phyloP scores from a whole-genome alignment of 2,888 invertebrate species.

The Hololepta plana region DNA sequence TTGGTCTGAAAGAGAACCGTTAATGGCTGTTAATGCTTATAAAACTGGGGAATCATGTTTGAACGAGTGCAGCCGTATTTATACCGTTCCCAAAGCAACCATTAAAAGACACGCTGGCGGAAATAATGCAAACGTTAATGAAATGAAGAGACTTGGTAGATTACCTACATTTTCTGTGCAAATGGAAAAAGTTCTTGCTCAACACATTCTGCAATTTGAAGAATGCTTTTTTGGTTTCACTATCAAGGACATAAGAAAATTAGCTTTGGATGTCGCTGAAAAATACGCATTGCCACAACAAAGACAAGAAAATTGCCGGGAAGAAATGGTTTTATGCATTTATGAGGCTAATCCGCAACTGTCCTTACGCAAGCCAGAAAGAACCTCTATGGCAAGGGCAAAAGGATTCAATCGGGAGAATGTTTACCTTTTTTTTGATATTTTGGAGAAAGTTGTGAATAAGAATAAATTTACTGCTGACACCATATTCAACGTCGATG shows the following conservation, averaged over 20 bases:
- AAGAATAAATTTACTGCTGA: slow-evolving; percentile 7
- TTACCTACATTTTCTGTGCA: slow-evolving; percentile 5
- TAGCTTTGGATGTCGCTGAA: slow-evolving; percentile 11
- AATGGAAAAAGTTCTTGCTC: slow-evolving; percentile 6
- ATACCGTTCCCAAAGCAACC: slow-evolving; percentile 7
- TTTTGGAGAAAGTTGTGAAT: slow-evolving; percentile 8
- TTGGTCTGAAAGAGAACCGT: slow-evolving; percentile 9
- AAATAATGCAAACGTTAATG: slow-evolving; percentile 3
- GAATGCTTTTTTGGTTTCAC: slow-evolving; percentile 10
- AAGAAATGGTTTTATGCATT: slow-evolving; percentile 11
- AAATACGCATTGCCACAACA: slow-evolving; percentile 9
- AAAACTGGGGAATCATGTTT: slow-evolving; percentile 7
- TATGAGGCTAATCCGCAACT: slow-evolving; percentile 9
- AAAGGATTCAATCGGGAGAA: slow-evolving; percentile 9
- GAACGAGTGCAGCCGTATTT: slow-evolving; percentile 4
- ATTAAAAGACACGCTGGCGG: slow-evolving; percentile 7
- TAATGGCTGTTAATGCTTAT: slow-evolving; percentile 7
- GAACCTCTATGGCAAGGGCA: slow-evolving; percentile 9
- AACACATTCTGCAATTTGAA: slow-evolving; percentile 8
- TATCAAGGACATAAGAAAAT: slow-evolving; percentile 9
- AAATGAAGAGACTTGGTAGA: slow-evolving; percentile 5
- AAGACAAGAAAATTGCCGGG: slow-evolving; percentile 9
- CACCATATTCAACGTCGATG: slow-evolving; percentile 10
- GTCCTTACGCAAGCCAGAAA: slow-evolving; percentile 8
- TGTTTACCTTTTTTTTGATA: slow-evolving; percentile 10